A percentile compares a stretch with the other conserved stretches of the same genome.
Evolutionary conservation across 2,113 vertebrate genomes (phyloP).

Genomic region (Sylvietta virens): DNA sequence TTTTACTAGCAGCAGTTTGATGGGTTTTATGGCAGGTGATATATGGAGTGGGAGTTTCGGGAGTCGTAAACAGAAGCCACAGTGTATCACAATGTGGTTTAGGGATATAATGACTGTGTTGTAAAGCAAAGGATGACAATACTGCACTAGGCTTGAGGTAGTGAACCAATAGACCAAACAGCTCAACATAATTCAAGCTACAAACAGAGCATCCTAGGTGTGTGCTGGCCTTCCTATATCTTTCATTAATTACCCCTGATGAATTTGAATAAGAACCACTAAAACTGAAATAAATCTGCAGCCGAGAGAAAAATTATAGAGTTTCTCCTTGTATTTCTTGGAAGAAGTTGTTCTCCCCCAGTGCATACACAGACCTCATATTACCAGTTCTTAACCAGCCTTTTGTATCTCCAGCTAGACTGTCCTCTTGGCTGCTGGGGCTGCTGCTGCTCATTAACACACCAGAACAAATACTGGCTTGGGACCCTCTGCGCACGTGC

Average conservation of each 20-base stretch:
- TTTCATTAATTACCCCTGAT: constrained; percentile 71
- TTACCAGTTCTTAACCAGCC: constrained; percentile 16
- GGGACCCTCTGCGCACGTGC: neutral
- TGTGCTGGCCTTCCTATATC: constrained; percentile 35
- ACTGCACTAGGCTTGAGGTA: constrained; percentile 73
- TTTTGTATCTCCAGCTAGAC: neutral
- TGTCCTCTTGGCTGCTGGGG: neutral
- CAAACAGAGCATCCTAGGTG: constrained; percentile 58
- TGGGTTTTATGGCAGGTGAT: constrained; percentile 87
- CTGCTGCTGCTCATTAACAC: neutral
- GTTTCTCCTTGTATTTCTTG: constrained; percentile 53
- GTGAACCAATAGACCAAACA: constrained; percentile 79
- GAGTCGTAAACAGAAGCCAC: constrained; percentile 84
- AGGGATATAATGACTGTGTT: constrained; percentile 85
- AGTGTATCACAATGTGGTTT: constrained; percentile 84
- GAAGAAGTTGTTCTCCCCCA: neutral
- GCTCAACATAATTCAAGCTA: constrained; percentile 73
- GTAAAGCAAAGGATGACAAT: constrained; percentile 83
- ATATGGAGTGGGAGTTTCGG: constrained; percentile 84
- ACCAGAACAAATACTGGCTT: neutral
- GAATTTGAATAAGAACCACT: constrained; percentile 72
- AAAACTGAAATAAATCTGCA: constrained; percentile 67
- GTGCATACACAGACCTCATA: neutral
- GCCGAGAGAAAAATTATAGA: constrained; percentile 45
- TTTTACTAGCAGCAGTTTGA: constrained; percentile 83